Conservation (phyloP, 2,113 vertebrate species). For the Oplegnathus fasciatus region DNA sequence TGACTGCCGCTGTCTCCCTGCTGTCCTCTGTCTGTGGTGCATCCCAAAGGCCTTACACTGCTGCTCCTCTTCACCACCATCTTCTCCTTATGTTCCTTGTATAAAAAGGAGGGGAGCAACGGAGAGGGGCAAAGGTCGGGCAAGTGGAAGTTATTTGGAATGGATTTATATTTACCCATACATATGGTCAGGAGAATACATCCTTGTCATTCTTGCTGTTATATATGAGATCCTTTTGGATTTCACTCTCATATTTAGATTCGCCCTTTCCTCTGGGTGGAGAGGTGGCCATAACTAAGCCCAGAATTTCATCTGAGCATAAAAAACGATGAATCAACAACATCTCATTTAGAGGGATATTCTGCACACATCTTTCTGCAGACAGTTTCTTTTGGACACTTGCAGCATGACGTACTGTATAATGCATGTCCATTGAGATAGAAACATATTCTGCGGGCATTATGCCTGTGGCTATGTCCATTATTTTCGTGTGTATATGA, state of each 20-base stretch:
- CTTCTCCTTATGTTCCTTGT: not conserved
- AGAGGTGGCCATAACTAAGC: not conserved
- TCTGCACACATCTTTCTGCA: constrained; percentile 11
- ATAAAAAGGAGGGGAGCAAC: not conserved
- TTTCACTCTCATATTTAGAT: not conserved
- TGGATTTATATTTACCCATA: not conserved
- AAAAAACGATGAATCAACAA: not conserved
- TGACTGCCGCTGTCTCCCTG: not conserved
- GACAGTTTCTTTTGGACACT: constrained; percentile 23
- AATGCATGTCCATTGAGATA: constrained; percentile 46
- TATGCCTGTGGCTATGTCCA: constrained; percentile 20
- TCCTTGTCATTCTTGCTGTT: not conserved
- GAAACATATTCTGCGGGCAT: constrained; percentile 34
- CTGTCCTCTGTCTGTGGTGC: not conserved
- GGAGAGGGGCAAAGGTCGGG: not conserved
- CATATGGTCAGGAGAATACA: not conserved
- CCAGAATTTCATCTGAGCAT: not conserved
- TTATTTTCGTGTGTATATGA: constrained; percentile 33
- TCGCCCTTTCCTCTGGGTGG: not conserved
- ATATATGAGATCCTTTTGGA: not conserved
- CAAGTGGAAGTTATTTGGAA: not conserved
- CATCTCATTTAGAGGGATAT: constrained; percentile 2
- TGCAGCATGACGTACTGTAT: constrained; percentile 45
- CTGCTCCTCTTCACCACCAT: not conserved
- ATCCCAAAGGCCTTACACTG: not conserved